Conservation (phyloP, 2,888 invertebrate species). For the Halictus ligatus region DNA sequence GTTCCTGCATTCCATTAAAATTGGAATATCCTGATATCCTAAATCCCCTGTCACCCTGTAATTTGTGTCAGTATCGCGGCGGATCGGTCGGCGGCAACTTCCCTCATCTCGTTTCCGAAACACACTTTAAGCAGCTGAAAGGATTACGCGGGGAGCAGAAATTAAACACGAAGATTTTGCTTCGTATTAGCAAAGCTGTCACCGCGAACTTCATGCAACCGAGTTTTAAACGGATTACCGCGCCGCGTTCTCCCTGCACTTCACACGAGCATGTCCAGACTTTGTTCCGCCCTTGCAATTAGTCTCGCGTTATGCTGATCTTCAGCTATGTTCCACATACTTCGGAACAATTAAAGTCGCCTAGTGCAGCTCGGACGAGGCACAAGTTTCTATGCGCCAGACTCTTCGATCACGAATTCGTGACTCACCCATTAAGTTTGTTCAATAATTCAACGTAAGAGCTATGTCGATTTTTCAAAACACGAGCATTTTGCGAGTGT, state of each 20-base stretch:
- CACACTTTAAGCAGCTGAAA: constrained; percentile 18
- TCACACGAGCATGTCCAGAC: not conserved
- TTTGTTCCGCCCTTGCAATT: not conserved
- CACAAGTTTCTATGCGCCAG: too few relatives aligned
- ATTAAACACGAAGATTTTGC: constrained; percentile 8
- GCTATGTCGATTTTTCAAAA: too few relatives aligned
- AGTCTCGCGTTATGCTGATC: not conserved
- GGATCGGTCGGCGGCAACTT: constrained; percentile 27
- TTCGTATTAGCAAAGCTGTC: not conserved
- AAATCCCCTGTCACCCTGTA: constrained; percentile 34
- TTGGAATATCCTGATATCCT: constrained; percentile 31
- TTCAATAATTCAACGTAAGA: too few relatives aligned
- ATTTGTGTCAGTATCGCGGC: constrained; percentile 37
- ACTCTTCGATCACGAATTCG: too few relatives aligned
- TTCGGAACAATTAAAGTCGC: not conserved
- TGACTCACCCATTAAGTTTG: too few relatives aligned
- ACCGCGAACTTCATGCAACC: not conserved
- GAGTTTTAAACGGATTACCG: constrained; percentile 1
- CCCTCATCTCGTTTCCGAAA: not conserved
- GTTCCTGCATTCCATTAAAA: constrained; percentile 43
- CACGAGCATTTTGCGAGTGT: too few relatives aligned
- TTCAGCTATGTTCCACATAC: not conserved
- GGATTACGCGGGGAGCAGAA: not conserved
- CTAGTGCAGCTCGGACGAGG: not conserved
- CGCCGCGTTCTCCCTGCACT: not conserved